These are phyloP conservation scores for Reticulitermes lucifugus DNA, from an alignment of 2,888 invertebrate species.

Conservation along the genomic window DNA sequence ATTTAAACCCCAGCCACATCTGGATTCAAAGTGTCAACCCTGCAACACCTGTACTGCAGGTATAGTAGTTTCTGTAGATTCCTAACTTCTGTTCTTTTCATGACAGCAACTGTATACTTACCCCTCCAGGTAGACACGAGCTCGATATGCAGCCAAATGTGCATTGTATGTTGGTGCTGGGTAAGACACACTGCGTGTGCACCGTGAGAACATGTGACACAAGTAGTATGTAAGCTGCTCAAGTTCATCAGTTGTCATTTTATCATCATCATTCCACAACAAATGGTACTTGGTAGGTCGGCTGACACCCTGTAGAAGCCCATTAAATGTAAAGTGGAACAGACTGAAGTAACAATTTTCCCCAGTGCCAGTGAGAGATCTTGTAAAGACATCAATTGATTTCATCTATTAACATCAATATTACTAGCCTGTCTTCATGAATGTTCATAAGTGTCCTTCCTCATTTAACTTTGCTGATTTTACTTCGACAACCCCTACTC, in stretches of 20 bases:
- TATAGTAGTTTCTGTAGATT: background rate
- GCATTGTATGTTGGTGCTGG: constrained; percentile 91
- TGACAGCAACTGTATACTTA: constrained; percentile 37
- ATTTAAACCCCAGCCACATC: background rate
- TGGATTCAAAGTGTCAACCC: background rate
- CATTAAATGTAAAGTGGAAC: background rate
- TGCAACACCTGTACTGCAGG: background rate
- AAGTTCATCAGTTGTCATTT: constrained; percentile 78
- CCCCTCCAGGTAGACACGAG: constrained; percentile 64
- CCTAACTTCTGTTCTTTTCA: background rate
- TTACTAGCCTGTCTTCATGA: no score
- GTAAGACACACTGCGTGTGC: constrained; percentile 85
- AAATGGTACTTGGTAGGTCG: constrained; percentile 89
- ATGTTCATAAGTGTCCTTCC: no score
- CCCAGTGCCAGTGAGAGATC: no score
- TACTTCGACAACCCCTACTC: no score
- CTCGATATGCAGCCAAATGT: constrained; percentile 85
- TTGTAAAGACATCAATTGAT: no score
- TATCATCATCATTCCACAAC: constrained; percentile 79
- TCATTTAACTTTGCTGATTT: no score
- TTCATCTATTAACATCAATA: no score
- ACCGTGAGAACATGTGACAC: constrained; percentile 88
- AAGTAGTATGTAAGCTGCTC: constrained; percentile 84
- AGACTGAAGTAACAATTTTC: no score
- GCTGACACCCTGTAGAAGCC: constrained; percentile 78